phyloP scores from a whole-genome alignment of 64 coral and sea anemone species.

The Montipora sp. region DNA sequence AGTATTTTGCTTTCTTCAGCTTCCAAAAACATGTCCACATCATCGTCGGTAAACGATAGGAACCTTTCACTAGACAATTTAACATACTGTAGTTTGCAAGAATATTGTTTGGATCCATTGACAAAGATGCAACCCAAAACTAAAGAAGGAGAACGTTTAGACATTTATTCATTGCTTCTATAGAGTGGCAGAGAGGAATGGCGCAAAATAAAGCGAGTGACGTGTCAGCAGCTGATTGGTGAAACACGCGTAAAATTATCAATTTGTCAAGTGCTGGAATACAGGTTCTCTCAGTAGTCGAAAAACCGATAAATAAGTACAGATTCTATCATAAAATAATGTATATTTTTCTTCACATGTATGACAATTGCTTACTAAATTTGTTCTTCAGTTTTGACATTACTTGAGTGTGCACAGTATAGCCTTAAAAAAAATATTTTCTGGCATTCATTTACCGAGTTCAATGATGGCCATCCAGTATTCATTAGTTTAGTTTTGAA shows the following conservation, averaged over 20 bases:
- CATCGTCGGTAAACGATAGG: background rate
- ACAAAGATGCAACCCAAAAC: background rate
- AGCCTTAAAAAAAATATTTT: too few relatives aligned
- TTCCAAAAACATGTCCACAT: background rate
- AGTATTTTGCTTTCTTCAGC: too few relatives aligned
- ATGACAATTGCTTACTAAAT: too few relatives aligned
- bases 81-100: background rate
- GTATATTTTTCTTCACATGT: too few relatives aligned
- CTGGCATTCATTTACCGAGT: too few relatives aligned
- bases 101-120: background rate
- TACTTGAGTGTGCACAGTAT: too few relatives aligned
- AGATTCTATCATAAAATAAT: background rate
- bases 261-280: background rate
- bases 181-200: background rate
- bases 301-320: background rate
- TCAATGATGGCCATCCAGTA: too few relatives aligned
- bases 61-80: background rate
- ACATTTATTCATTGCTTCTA: background rate
- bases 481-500: too few relatives aligned
- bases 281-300: background rate
- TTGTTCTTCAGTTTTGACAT: too few relatives aligned
- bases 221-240: background rate
- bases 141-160: background rate
- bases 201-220: background rate
- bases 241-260: background rate